Evolutionary conservation across 2,888 invertebrate species (phyloP), one percentile per base, ranked within the genome.

Genomic region (Pseudanteris insignis): DNA sequence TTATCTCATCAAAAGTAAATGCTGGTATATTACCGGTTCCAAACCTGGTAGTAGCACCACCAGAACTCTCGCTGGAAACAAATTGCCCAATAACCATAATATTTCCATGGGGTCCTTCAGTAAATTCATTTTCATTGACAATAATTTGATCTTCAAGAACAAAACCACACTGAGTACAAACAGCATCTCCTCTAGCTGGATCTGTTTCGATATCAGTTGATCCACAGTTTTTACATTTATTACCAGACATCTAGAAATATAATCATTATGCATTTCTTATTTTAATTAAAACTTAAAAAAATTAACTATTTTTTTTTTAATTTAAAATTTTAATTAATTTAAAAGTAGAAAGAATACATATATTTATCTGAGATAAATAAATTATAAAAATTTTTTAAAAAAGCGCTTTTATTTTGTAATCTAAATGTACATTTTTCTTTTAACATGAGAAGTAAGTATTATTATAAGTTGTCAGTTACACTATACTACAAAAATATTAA

Each of bases 81-180:
- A 95, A 96, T 77, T 95, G 95, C 15, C 97, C 97, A 64, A 96
- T 88, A 9, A 94, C 92, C 57, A 90, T 89, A 37, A 89, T 86
- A 6, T 90, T 91, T 14, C 97, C 97, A 75, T 89, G 90, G 5
- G 91, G 88, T 75, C 90, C 90, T 79, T 99, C 98, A 80, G 94
- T 92, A 76, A 97, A 99, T 79, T 96, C 94, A 13, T 97, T 89
- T 80, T 98, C 97, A 1, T 94, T 92, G 13, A 99, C 96, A 74
- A 99, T 98, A 46, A 95, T 89, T 72, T 92, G 94, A 75, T 97
- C 96, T 78, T 98, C 97, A 9, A 99, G 82, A 1, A 99, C 98
- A 4, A 92, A 89, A 14, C 98, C 99, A 82, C 99, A 99, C 75
- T 89, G 90, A 14, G 93, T 96, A 80, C 99, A 99, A 1, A 97